Evolutionary conservation across 2,888 invertebrate genomes (phyloP), one percentile per base, ranked within the genome.

Genomic region (Metallyticus violacea): DNA sequence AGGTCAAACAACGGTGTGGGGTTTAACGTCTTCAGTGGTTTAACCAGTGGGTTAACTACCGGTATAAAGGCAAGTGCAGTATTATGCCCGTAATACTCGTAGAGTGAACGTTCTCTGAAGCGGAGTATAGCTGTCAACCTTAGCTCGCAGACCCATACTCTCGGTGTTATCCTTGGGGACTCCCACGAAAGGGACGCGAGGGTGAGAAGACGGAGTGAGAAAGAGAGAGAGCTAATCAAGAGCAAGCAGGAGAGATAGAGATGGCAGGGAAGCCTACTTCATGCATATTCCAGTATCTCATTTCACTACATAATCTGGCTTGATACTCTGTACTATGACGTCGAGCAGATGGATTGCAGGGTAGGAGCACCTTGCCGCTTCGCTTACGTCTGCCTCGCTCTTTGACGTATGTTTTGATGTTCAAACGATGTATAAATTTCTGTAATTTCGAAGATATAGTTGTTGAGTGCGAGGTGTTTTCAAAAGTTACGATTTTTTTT

Each of bases 231-330:
- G n/a, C n/a, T n/a, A n/a, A n/a, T n/a, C n/a, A n/a, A n/a, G n/a
- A n/a, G n/a, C n/a, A n/a, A n/a, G n/a, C n/a, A n/a, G n/a, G n/a
- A n/a, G n/a, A n/a, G n/a, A n/a, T n/a, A n/a, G n/a, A n/a, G n/a
- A n/a, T n/a, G n/a, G n/a, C n/a, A n/a, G n/a, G n/a, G n/a, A n/a
- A 40, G 40, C 7, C 7, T 0, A 15, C 40, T 62, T 85, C 85
- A 85, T 85, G 85, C 85, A 85, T 85, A 85, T 85, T 85, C 85
- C 85, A 85, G 80, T 27, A 85, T 85, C 85, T 85, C 85, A 85
- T 85, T 80, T 80, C 85, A 25, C 78, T 79, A 79, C 79, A 80
- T 85, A 85, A 85, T 85, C 85, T 85, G 85, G 22, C 85, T 76
- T 76, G 79, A 80, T 80, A 80, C 85, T 76, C 15, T 80, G 80